Percentiles rank a stretch among this genome's conserved stretches.
Evolutionary conservation across 2,113 vertebrate species (phyloP).

Genomic region (Rhynchomys soricoides): DNA sequence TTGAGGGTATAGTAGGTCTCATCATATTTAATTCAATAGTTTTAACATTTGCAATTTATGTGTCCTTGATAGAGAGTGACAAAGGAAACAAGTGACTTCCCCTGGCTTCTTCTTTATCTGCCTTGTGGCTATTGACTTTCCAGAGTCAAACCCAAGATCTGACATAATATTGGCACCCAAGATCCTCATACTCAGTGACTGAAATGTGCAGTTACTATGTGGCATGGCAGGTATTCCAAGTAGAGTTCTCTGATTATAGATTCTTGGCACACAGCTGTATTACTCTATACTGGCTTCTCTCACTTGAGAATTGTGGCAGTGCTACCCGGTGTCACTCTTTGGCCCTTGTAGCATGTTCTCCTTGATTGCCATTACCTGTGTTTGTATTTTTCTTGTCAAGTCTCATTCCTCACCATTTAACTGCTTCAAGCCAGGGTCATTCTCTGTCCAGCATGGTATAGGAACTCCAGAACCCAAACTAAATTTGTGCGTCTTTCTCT

Average conservation of each 20-base stretch:
- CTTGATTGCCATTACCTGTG: background rate
- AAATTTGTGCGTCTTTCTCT: background rate
- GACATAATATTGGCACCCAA: background rate
- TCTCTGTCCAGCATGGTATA: background rate
- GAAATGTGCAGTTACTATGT: background rate
- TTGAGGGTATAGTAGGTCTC: constrained; percentile 4
- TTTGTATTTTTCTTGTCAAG: background rate
- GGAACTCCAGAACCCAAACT: background rate
- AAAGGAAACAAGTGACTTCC: background rate
- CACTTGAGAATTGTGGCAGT: background rate
- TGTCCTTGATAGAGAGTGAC: background rate
- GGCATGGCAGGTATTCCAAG: background rate
- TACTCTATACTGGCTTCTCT: background rate
- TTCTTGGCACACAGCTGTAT: background rate
- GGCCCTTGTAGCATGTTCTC: background rate
- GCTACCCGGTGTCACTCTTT: background rate
- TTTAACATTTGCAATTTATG: constrained; percentile 26
- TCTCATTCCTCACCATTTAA: background rate
- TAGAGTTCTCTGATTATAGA: background rate
- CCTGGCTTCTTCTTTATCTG: background rate
- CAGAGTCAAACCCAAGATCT: background rate
- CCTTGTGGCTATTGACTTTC: background rate
- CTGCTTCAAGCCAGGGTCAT: background rate
- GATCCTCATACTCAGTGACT: background rate
- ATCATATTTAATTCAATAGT: constrained; percentile 33